Evolutionary conservation across 2,888 invertebrate genomes (phyloP), one percentile per base, ranked within the genome.

Genomic region (Melanophora roralis): DNA sequence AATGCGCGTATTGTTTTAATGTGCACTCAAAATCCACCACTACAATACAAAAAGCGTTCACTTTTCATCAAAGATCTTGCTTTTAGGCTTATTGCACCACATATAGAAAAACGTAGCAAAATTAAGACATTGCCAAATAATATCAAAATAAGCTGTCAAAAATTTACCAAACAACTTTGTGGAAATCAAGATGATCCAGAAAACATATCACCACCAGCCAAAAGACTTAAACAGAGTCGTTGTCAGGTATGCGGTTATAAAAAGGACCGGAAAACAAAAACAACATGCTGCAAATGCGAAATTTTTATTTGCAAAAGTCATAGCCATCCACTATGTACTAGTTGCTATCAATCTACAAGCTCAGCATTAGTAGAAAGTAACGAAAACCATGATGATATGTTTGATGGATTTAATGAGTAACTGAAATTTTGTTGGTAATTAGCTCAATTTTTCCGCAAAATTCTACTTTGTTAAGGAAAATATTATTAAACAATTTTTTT

Each of bases 241-340:
- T 36, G 49, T 12, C 53, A 67, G 40, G 27, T 67, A 40, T 67
- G 67, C 53, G 68, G 53, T 40, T 40, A 55, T 49, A 36, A 38
- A 53, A 51, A 68, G 27, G 45, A 55, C 36, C 38, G 67, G 1
- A 68, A 55, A 68, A 68, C 65, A n/a, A 67, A 67, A 67, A 67
- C 67, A 51, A 55, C 27, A 43, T 55, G 55, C 68, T 43, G 40
- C 27, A 55, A 55, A 55, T 55, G 36, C 19, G 16, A 55, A 55
- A 68, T 40, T 38, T 55, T 53, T 55, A 55, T 43, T 43, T 68
- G 55, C 43, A 38, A 68, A 53, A 68, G 16, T 38, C 43, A 16
- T 36, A 55, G 9, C 55, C 34, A 36, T 7, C 19, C 55, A 55
- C 36, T 36, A 2, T 55, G 16, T 36, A 36, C 36, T 36, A 36